phyloP scores from a whole-genome alignment of 2,888 invertebrate genomes.

The Dendrolimus pini region DNA sequence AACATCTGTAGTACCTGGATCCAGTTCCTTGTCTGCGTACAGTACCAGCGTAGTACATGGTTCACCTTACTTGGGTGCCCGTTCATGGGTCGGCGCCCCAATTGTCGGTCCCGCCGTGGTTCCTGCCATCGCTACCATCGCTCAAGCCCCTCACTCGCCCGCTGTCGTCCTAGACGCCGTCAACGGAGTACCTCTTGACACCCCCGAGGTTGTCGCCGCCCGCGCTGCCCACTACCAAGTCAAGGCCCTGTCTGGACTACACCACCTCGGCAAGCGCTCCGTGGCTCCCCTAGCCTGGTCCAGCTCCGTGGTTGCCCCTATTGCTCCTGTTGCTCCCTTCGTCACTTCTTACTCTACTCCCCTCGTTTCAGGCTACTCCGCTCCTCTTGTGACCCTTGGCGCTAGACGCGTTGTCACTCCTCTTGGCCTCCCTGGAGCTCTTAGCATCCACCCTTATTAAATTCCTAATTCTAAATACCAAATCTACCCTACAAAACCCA shows the following conservation, averaged over 20 bases:
- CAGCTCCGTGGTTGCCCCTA: constrained; percentile 25
- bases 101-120: constrained; percentile 19
- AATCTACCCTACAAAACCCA: constrained; percentile 9
- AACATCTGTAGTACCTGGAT: constrained; percentile 40
- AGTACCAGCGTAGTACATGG: constrained; percentile 43
- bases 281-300: constrained; percentile 29
- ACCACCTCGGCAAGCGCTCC: constrained; percentile 59
- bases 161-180: constrained; percentile 61
- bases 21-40: constrained; percentile 40
- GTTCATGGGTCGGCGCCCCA: constrained; percentile 23
- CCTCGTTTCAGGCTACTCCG: constrained; percentile 28
- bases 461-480: neutral
- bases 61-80: constrained; percentile 27
- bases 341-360: constrained; percentile 29
- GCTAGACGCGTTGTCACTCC: constrained; percentile 17
- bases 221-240: constrained; percentile 64
- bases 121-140: constrained; percentile 20
- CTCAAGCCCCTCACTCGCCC: constrained; percentile 57
- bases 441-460: constrained; percentile 51
- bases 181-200: constrained; percentile 65
- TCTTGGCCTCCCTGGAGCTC: constrained; percentile 33
- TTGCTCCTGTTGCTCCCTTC: constrained; percentile 24
- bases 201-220: constrained; percentile 67
- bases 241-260: constrained; percentile 53
- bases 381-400: constrained; percentile 7